Conservation (phyloP, 2,888 invertebrate genomes). For the Drosophila bunnanda region DNA sequence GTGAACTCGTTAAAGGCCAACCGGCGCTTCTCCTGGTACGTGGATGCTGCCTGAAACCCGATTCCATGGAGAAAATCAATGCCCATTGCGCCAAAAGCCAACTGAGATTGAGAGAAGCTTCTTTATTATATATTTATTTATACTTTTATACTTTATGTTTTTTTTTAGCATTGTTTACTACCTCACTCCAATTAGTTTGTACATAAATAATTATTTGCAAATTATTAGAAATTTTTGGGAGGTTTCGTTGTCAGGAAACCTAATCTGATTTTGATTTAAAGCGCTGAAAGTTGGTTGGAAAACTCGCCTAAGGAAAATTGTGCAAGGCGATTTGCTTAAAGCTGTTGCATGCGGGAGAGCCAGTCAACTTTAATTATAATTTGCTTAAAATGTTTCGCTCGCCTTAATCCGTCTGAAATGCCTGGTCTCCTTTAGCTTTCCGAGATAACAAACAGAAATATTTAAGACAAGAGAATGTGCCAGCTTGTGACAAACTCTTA, state of each 20-base stretch:
- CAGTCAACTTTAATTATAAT: constrained; percentile 33
- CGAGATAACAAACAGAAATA: constrained; percentile 31
- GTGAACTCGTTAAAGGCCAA: constrained; percentile 3
- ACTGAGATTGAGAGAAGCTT: background rate
- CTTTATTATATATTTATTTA: background rate
- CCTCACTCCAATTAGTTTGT: background rate
- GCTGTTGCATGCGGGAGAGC: constrained; percentile 3
- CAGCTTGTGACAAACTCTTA: constrained; percentile 4
- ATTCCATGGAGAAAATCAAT: background rate
- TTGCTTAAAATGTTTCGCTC: constrained; percentile 30
- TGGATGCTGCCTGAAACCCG: constrained; percentile 6
- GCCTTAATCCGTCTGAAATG: constrained; percentile 23
- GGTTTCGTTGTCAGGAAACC: background rate
- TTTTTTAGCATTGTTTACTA: background rate
- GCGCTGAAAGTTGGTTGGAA: constrained; percentile 19
- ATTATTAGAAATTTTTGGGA: background rate
- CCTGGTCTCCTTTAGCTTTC: background rate
- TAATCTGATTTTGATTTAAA: constrained; percentile 17
- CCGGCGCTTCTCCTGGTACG: background rate
- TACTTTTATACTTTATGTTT: too few species aligned
- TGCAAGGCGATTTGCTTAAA: constrained; percentile 11
- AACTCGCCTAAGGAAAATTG: constrained; percentile 2
- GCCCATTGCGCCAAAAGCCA: background rate
- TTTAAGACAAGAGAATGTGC: constrained; percentile 24
- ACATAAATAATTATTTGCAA: background rate